Conservation (phyloP, 2,113 vertebrate species). For the Misgurnus mizolepis region DNA sequence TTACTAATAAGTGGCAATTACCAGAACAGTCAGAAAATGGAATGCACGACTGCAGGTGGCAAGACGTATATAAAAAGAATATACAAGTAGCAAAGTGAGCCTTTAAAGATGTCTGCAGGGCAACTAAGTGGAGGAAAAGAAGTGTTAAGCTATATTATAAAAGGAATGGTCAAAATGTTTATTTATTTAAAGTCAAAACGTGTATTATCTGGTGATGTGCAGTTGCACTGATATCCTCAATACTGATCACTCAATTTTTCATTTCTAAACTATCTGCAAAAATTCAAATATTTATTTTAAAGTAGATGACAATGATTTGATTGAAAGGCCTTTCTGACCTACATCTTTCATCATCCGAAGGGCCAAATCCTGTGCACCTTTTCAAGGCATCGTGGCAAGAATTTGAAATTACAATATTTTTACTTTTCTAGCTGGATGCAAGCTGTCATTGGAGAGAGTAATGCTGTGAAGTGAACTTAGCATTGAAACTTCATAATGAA, state of each 20-base stretch:
- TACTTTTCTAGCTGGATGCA: not conserved
- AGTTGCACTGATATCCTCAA: not conserved
- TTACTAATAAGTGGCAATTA: not conserved
- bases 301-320: no score
- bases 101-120: not conserved
- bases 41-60: not conserved
- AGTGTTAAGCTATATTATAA: no score
- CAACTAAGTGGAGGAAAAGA: not conserved
- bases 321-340: no score
- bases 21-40: not conserved
- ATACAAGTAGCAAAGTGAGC: not conserved
- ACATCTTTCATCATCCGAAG: not conserved
- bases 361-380: not conserved
- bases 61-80: not conserved
- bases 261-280: not conserved
- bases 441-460: conserved; percentile 10
- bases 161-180: not conserved
- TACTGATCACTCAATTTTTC: not conserved
- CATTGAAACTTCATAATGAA: conserved; percentile 41
- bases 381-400: not conserved
- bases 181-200: not conserved
- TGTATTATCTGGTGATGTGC: not conserved
- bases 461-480: conserved; percentile 40
- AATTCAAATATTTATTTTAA: no score
- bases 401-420: conserved; percentile 19